A percentile compares a stretch with the other conserved stretches of the same genome.
These are phyloP conservation scores for Danio rerio DNA, from an alignment of 2,113 vertebrate genomes.

Conservation along the genomic window DNA sequence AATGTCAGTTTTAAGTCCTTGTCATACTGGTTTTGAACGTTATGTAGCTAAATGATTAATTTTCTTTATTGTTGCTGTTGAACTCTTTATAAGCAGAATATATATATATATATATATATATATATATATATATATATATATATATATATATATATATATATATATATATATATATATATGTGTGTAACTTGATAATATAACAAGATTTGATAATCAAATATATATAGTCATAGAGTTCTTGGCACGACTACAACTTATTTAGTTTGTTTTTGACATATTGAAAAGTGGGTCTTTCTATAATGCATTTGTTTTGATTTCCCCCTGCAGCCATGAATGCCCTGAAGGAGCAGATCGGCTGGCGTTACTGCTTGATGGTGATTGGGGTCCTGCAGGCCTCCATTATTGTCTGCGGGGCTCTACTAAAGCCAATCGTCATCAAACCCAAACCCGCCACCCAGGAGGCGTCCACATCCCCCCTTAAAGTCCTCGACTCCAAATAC, in stretches of 20 bases:
- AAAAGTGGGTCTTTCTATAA: neutral
- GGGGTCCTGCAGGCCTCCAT: conserved; percentile 87
- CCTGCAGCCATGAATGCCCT: conserved; percentile 82
- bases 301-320: neutral
- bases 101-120: too few relatives aligned
- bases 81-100: neutral
- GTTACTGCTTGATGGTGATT: conserved; percentile 83
- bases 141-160: too few relatives aligned
- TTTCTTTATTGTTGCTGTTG: too few relatives aligned
- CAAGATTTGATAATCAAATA: conserved; percentile 1
- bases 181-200: neutral
- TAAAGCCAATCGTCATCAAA: conserved; percentile 84
- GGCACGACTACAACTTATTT: neutral
- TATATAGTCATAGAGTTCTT: neutral
- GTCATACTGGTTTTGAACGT: too few relatives aligned
- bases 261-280: neutral
- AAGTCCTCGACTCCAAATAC: conserved; percentile 75
- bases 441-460: conserved; percentile 60
- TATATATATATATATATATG: too few relatives aligned
- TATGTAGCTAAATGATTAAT: too few relatives aligned
- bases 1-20: too few relatives aligned
- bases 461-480: conserved; percentile 47
- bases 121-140: too few relatives aligned
- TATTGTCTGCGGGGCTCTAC: conserved; percentile 81
- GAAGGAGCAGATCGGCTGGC: conserved; percentile 89